Base-by-base conservation (phyloP, 2,113 vertebrate species). In the Recurvirostra avosetta region DNA sequence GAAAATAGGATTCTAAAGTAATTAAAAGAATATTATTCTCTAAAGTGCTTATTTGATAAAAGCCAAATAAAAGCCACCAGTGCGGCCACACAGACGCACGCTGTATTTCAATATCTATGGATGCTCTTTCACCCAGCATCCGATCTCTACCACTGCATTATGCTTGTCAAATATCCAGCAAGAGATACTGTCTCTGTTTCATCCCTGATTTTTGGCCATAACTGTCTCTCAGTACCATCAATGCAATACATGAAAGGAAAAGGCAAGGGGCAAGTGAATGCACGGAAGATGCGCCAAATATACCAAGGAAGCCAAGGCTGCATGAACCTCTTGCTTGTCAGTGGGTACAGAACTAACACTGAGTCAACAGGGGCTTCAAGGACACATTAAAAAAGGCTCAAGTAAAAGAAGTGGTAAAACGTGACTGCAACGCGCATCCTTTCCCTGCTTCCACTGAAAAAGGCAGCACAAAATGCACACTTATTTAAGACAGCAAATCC, bases 21-120 rank as follows among this genome's bases (percentile, higher is more conserved):
- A 67, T 30, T 53, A 18, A 34, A 41, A 61, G 5, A 12, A 36
- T 56, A 11, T 22, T 36, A 36, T 32, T 41, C n/a, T 36, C n/a
- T 26, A 3, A 38, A 52, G 43, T 12, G 11, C 8, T 50, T 22
- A n/a, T 56, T 36, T 56, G 17, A 41, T 23, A 62, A 8, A 32
- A 55, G n/a, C 4, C 36, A 9, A n/a, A 26, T n/a, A 59, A 55
- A 55, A 75, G 55, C 11, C 26, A 49, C 17, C 29, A 26, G 20
- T 2, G 5, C 5, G 11, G 26, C 18, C 40, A 34, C 0, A 1
- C 3, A 66, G 22, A 72, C 0, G 0, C 12, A 61, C 11, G 3
- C 18, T 36, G 7, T 30, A 61, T 55, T 49, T 61, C 52, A 32
- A 18, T 2, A 25, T 8, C 59, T 52, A 4, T 6, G 6, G 43